phyloP scores from a whole-genome alignment of 2,797 vertebrate species.

The Graptemys geographica region DNA sequence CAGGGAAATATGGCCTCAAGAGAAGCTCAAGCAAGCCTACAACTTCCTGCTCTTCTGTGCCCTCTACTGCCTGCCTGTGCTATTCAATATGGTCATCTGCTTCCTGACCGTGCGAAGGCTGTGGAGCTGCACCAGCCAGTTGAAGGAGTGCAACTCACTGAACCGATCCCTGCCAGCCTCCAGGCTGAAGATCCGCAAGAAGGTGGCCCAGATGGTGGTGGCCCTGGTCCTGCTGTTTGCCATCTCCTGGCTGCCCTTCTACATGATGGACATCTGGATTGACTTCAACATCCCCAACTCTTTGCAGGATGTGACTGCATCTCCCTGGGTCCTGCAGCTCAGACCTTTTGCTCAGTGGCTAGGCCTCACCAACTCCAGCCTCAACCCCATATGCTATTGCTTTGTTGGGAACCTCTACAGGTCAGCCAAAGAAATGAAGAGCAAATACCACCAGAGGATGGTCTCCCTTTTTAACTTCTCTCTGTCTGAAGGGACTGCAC shows the following conservation, averaged over 20 bases:
- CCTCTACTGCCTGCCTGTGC: constrained; percentile 92
- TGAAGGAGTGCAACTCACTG: constrained; percentile 84
- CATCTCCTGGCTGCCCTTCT: constrained; percentile 91
- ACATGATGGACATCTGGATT: constrained; percentile 91
- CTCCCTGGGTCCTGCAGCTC: constrained; percentile 89
- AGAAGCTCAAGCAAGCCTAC: constrained; percentile 90
- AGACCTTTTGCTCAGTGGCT: constrained; percentile 94
- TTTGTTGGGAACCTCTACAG: constrained; percentile 93
- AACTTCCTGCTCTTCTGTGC: constrained; percentile 92
- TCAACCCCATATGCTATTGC: constrained; percentile 95
- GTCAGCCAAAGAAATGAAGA: constrained; percentile 90
- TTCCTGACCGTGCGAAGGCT: constrained; percentile 89
- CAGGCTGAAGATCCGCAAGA: constrained; percentile 89
- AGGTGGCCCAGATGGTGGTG: constrained; percentile 93
- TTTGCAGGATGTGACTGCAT: constrained; percentile 80
- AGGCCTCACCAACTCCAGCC: constrained; percentile 93
- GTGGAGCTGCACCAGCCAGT: constrained; percentile 80
- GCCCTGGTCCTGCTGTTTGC: constrained; percentile 91
- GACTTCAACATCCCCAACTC: constrained; percentile 82
- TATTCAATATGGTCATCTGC: constrained; percentile 92
- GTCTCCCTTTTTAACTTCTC: constrained; percentile 81
- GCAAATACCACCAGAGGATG: constrained; percentile 89
- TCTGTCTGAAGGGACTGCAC: constrained; percentile 73
- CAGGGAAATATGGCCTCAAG: constrained; percentile 91
- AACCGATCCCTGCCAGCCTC: constrained; percentile 86